phyloP scores from a whole-genome alignment of 2,888 invertebrate species.

The Stenchaetothrips biformis region DNA sequence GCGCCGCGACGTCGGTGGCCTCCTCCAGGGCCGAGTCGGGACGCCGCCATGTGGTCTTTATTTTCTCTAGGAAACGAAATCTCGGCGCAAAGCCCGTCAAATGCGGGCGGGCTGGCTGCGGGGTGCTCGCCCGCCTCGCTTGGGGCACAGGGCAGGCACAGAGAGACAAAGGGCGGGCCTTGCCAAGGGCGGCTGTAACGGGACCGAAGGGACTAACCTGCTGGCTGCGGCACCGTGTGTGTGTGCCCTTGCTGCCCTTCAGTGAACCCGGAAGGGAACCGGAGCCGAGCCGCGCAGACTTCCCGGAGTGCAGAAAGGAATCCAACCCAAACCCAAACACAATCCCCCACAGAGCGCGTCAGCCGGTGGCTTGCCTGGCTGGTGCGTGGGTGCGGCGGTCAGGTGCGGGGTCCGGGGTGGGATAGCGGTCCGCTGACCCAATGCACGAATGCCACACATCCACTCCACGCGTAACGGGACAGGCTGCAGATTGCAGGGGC shows the following conservation, averaged over 20 bases:
- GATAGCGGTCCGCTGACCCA: slow-evolving; percentile 13
- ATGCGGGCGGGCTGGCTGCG: not conserved
- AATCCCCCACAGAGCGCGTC: slow-evolving; percentile 4
- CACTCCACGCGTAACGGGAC: not conserved
- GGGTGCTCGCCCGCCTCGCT: not conserved
- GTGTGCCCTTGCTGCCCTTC: slow-evolving; percentile 3
- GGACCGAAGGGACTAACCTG: not conserved
- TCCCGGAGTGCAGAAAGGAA: not conserved
- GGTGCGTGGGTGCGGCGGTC: not conserved
- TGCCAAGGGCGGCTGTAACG: too few species aligned
- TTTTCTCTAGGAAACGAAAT: not conserved
- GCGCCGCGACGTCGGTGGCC: too few species aligned
- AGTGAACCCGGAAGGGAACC: slow-evolving; percentile 22
- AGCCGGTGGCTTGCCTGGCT: not conserved
- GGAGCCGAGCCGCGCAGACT: not conserved
- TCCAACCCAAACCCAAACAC: not conserved
- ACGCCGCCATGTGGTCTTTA: not conserved
- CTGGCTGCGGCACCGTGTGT: not conserved
- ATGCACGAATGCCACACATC: slow-evolving; percentile 14
- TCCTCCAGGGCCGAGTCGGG: too few species aligned
- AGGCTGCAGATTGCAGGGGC: not conserved
- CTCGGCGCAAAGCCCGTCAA: not conserved
- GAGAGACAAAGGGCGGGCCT: too few species aligned
- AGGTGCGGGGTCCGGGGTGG: not conserved
- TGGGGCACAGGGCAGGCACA: not conserved